phyloP scores from a whole-genome alignment of 2,888 invertebrate species.

The Melanargia galathea region DNA sequence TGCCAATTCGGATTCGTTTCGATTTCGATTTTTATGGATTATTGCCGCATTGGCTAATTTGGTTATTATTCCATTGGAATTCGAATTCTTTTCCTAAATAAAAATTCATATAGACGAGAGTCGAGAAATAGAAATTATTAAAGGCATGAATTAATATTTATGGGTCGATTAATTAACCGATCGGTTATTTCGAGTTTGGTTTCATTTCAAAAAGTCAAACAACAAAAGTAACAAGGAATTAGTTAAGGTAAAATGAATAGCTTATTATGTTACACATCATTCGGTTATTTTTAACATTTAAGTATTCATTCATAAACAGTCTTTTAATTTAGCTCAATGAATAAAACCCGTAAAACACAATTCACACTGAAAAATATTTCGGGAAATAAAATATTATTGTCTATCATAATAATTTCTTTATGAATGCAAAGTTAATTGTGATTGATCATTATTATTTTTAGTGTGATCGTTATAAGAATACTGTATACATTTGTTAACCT shows the following conservation, averaged over 20 bases:
- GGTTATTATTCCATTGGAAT: background rate
- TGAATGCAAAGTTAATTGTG: no score
- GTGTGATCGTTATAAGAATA: background rate
- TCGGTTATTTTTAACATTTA: no score
- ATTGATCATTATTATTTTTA: no score
- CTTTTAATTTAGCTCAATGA: background rate
- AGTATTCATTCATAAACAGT: background rate
- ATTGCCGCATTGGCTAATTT: background rate
- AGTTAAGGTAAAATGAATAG: no score
- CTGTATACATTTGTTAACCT: background rate
- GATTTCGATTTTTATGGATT: conserved; percentile 9
- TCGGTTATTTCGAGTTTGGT: background rate
- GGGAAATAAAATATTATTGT: no score
- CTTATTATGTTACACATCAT: no score
- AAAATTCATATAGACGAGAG: background rate
- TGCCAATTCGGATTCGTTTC: conserved; percentile 8
- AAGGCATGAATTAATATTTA: background rate
- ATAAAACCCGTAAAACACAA: no score
- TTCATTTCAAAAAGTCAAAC: background rate
- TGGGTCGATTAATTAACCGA: background rate
- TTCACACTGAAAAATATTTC: no score
- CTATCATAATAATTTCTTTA: no score
- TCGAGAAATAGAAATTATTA: background rate
- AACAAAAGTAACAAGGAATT: no score
- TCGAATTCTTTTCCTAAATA: background rate